Conservation (phyloP, 2,888 invertebrate species). For the Lasioglossum malachurum region DNA sequence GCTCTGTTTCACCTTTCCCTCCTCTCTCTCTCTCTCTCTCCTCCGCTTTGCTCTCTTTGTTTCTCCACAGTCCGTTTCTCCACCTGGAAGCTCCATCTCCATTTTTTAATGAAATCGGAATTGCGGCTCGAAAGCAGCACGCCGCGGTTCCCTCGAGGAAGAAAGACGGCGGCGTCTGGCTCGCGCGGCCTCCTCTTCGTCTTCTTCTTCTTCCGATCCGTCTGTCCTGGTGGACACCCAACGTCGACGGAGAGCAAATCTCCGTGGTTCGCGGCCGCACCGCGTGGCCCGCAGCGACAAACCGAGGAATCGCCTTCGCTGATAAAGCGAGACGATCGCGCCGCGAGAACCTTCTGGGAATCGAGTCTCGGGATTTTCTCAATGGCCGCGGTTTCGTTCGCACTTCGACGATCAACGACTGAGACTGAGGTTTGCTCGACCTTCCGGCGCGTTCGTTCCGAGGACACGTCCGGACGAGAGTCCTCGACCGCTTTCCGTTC, state of each 20-base stretch:
- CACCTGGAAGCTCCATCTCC: constrained; percentile 73
- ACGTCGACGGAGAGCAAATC: constrained; percentile 32
- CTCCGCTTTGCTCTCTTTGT: constrained; percentile 8
- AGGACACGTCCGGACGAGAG: background rate
- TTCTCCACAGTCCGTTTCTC: constrained; percentile 57
- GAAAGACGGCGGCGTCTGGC: constrained; percentile 14
- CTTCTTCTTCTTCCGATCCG: background rate
- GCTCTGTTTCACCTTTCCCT: background rate
- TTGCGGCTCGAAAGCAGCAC: constrained; percentile 59
- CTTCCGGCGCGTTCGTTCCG: background rate
- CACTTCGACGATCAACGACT: background rate
- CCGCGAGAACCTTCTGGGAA: constrained; percentile 54
- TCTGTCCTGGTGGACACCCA: constrained; percentile 26
- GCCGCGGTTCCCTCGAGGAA: background rate
- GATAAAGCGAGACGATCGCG: constrained; percentile 53
- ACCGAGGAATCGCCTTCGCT: constrained; percentile 65
- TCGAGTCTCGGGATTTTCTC: constrained; percentile 43
- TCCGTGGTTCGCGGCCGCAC: constrained; percentile 28
- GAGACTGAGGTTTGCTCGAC: background rate
- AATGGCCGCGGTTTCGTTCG: constrained; percentile 21
- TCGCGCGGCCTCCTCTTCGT: constrained; percentile 3
- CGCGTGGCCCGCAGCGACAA: constrained; percentile 61
- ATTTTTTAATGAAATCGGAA: constrained; percentile 78
- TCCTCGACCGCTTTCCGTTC: background rate
- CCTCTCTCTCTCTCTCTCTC: constrained; percentile 28